Base-by-base conservation (phyloP, 2,113 vertebrate genomes). In the Megalops atlanticus region DNA sequence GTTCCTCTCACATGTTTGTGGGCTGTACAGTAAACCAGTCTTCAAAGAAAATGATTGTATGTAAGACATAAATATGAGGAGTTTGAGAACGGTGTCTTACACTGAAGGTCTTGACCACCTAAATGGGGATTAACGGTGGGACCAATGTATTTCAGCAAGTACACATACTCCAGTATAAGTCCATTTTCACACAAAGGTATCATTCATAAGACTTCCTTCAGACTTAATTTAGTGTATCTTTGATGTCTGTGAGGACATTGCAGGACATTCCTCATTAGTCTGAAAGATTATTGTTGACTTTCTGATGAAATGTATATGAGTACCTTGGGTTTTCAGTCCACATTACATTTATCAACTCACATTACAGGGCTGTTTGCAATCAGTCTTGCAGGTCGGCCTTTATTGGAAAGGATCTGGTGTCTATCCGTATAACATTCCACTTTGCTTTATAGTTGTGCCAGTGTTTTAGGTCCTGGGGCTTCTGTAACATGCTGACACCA, bases 401-500 rank as follows among this genome's bases (percentile, higher is more conserved):
- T 81, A 87, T 89, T 58, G 78, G 77, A 86, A 83, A 77, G 74
- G 83, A 89, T 80, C 87, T 78, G 41, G 41, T 72, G 82, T 83
- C 81, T 87, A 85, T 84, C 89, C 86, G 82, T 70, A 69, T 69
- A 87, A 87, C 40, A 87, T 85, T 86, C 85, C 58, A 24, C 82
- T 83, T 81, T 84, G 87, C 87, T 91, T 88, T 89, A 87, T 89
- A 81, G 84, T 76, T 80, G 79, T 85, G 85, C 88, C 86, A 91
- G 87, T 82, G 84, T 87, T 92, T 87, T 39, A 31, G 82, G 80
- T 91, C 89, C 88, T 85, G 70, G 82, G 90, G 90, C 89, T 77
- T 84, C 86, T 90, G 87, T 90, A 89, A 89, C 87, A 89, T 82
- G 86, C 91, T 90, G 89, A 92, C 89, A 92, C 87, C 89, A 87